Evolutionary conservation across 2,113 vertebrate species (phyloP).

Genomic region (rat (Rattus norvegicus)): DNA sequence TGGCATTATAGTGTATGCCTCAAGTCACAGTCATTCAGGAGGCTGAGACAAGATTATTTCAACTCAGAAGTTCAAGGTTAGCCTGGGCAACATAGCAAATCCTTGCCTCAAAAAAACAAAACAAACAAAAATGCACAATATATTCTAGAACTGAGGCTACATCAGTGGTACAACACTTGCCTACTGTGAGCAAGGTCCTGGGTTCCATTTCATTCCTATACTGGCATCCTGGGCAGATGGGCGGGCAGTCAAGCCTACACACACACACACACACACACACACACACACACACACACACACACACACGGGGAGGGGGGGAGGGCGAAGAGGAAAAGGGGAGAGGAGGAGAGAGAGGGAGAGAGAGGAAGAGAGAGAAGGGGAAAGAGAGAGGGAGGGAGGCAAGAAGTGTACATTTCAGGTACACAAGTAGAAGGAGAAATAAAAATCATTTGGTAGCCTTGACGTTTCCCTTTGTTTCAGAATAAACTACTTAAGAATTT

Average conservation of each 20-base stretch:
- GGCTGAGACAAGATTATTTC: background rate
- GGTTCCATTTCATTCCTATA: background rate
- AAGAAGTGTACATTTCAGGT: background rate
- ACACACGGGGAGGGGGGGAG: no score
- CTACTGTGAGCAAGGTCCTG: background rate
- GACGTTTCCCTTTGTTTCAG: conserved; percentile 16
- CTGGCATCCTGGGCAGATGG: background rate
- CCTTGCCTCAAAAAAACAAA: background rate
- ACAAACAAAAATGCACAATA: background rate
- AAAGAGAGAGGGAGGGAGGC: no score
- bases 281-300: background rate
- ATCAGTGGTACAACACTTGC: background rate
- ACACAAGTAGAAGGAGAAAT: background rate
- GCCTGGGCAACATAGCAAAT: background rate
- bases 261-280: no score
- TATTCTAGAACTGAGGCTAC: background rate
- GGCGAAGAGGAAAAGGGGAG: no score
- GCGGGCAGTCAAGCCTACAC: no score
- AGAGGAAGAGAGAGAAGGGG: no score
- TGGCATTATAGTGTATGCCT: no score
- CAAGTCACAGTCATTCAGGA: background rate
- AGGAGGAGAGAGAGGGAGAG: no score
- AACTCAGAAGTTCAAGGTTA: background rate
- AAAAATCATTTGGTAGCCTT: conserved; percentile 41
- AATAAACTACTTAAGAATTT: conserved; percentile 35